phyloP scores from a whole-genome alignment of 2,888 invertebrate species.

The Drepanosiphum platanoidis region DNA sequence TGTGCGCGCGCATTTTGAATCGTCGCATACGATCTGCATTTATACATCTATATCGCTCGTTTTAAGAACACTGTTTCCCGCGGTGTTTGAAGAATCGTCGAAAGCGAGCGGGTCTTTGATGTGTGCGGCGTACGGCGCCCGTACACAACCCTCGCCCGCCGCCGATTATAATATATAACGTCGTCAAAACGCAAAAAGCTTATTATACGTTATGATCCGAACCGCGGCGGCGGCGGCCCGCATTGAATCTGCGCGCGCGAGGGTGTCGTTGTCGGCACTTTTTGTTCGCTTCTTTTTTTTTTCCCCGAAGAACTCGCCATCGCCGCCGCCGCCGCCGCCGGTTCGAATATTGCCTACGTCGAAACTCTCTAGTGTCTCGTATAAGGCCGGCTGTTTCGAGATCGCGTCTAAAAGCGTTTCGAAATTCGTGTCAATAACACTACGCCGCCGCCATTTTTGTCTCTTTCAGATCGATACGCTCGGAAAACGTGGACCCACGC shows the following conservation, averaged over 20 bases:
- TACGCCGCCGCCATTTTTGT: neutral
- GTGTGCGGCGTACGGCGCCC: neutral
- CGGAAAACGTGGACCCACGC: neutral
- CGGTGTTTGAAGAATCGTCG: neutral
- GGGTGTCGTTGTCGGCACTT: neutral
- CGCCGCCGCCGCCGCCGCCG: neutral
- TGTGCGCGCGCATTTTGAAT: no score
- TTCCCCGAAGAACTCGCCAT: neutral
- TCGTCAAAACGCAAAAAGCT: neutral
- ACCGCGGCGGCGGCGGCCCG: neutral
- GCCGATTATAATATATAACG: neutral
- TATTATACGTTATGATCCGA: neutral
- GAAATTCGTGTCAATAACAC: neutral
- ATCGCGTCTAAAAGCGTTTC: neutral
- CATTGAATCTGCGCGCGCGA: neutral
- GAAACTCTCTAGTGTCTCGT: neutral
- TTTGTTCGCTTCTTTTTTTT: neutral
- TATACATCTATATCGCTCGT: neutral
- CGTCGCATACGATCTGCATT: neutral
- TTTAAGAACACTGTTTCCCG: neutral
- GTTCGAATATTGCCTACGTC: neutral
- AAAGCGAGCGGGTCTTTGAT: conserved; percentile 15
- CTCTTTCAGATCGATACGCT: neutral
- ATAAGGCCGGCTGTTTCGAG: neutral
- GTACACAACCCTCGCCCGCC: neutral